Evolutionary conservation across 2,888 invertebrate genomes (phyloP), one percentile per base, ranked within the genome.

Genomic region (Pandemis corylana): DNA sequence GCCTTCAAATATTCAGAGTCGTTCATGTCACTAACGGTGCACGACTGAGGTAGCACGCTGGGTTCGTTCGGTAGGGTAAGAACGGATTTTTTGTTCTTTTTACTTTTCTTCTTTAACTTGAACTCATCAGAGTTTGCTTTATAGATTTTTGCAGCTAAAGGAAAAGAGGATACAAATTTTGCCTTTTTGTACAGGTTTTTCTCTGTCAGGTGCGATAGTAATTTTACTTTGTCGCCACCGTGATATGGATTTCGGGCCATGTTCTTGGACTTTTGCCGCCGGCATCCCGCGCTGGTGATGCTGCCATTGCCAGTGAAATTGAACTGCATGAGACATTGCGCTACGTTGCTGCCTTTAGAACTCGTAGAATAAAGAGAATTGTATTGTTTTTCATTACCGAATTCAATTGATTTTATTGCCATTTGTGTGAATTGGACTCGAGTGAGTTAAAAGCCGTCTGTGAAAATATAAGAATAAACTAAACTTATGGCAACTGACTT

Each of bases 71-170:
- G 90, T 63, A 92, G 83, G 1, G 92, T 92, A 53, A 92, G 80
- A 12, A 92, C 91, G 4, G 90, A 91, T 77, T 93, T 94, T 76
- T 90, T 77, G 20, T 90, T 83, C 77, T 91, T 93, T 77, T 84
- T 90, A 63, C 77, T 76, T 70, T 79, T 83, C 80, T 87, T 90
- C 13, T 77, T 68, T 7, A 80, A 67, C 77, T 87, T 90, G 59
- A 90, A 88, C 77, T 93, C 91, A 77, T 89, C 91, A 9, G 93
- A 94, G 80, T 83, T 92, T n/a, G 90, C 87, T 84, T 89, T 93
- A 77, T 91, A 93, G 51, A 93, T 81, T 68, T 87, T 88, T 44
- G 81, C 83, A 62, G 90, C 89, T 74, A 89, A 77, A 12, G 91
- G 88, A 78, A 88, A 89, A 7, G 91, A 90, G 7, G 91, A 89